Evolutionary conservation across 2,888 invertebrate species (phyloP).

Genomic region (Cataglyphis altisquamis): DNA sequence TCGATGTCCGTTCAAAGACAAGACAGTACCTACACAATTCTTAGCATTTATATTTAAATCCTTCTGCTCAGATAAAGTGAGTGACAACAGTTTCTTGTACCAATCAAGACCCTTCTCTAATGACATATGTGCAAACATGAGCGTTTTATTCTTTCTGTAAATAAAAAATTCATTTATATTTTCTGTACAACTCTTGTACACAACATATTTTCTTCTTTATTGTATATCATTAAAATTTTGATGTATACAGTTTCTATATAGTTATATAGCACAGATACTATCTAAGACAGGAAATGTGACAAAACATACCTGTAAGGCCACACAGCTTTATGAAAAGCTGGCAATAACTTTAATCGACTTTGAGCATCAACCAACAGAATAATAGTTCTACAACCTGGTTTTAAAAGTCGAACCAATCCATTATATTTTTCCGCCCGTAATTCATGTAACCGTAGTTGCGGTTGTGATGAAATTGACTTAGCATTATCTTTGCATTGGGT

Average conservation of each 20-base stretch:
- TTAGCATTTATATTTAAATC: conserved; percentile 97
- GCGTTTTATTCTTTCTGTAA: conserved; percentile 94
- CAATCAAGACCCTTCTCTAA: conserved; percentile 97
- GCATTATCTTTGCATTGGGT: conserved; percentile 86
- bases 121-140: conserved; percentile 97
- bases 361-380: conserved; percentile 96
- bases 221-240: not conserved
- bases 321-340: conserved; percentile 96
- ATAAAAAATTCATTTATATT: conserved; percentile 29
- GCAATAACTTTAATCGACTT: conserved; percentile 94
- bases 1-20: conserved; percentile 97
- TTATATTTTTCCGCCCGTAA: conserved; percentile 98
- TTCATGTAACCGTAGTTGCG: conserved; percentile 95
- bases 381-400: conserved; percentile 98
- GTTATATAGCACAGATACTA: not conserved
- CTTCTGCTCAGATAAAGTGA: conserved; percentile 93
- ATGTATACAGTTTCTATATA: not conserved
- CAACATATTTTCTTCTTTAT: too few species aligned
- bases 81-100: conserved; percentile 96
- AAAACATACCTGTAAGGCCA: conserved; percentile 95
- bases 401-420: conserved; percentile 95
- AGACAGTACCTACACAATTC: conserved; percentile 98
- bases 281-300: conserved; percentile 35
- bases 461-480: conserved; percentile 85
- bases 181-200: too few species aligned